phyloP scores from a whole-genome alignment of 1,140 invertebrate species.

The Arion vulgaris region DNA sequence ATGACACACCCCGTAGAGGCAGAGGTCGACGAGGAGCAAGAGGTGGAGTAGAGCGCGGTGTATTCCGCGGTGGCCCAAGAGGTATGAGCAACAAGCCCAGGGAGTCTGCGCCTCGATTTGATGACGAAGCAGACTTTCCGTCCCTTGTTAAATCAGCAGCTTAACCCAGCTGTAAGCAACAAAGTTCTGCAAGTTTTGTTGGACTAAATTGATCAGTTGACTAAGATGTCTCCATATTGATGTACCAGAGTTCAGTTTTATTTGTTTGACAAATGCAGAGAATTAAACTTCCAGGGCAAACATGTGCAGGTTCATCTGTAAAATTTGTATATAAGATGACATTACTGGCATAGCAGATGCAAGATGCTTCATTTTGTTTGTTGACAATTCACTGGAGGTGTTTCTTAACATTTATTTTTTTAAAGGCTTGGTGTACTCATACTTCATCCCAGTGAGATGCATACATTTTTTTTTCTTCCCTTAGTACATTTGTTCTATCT shows the following conservation, averaged over 20 bases:
- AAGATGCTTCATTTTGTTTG: neutral
- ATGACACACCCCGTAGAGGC: constrained; percentile 58
- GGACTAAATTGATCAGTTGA: neutral
- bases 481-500: too few relatives aligned
- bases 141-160: constrained; percentile 71
- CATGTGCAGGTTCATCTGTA: constrained; percentile 4
- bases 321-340: constrained; percentile 25
- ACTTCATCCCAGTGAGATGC: neutral
- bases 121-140: constrained; percentile 95
- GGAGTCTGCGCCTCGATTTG: constrained; percentile 89
- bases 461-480: neutral
- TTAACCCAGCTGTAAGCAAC: constrained; percentile 49
- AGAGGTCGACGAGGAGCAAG: constrained; percentile 57
- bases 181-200: neutral
- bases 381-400: neutral
- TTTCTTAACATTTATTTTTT: neutral
- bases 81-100: constrained; percentile 56
- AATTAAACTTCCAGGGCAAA: neutral
- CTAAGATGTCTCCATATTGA: neutral
- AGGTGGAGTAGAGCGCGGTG: constrained; percentile 42
- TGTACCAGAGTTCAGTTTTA: constrained; percentile 3
- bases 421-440: neutral
- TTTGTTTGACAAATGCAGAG: constrained; percentile 14
- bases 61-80: constrained; percentile 51
- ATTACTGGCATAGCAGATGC: constrained; percentile 4